Base-by-base conservation (phyloP, 2,113 vertebrate species). In the Chionis minor region DNA sequence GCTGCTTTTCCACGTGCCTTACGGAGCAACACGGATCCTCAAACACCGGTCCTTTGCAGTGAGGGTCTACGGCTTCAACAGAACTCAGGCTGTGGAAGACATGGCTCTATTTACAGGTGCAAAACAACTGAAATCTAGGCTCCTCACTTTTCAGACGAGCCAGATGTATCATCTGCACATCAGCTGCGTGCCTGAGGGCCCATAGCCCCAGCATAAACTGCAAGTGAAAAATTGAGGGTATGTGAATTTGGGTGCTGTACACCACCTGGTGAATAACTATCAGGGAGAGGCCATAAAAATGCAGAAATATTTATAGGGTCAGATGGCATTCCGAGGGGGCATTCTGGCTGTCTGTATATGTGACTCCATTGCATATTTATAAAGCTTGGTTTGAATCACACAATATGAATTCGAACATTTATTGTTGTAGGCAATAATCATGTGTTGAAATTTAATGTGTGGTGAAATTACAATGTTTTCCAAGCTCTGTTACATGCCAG, bases 261-360 rank as follows among this genome's bases (percentile, higher is more conserved):
- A 78, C 45, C 62, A 85, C 89, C 78, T 66, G 81, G 45, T 42
- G 77, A 89, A 58, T 35, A 84, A 81, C 86, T 55, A 40, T 49
- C 86, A 69, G 28, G 28, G 72, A 75, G 52, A 51, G 58, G 32
- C 54, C 73, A 73, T 69, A 79, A 92, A 90, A 95, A 78, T 44
- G 63, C 91, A 94, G 86, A 58, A 77, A 47, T 51, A 58, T 87
- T 95, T 87, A 55, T 26, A 80, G 40, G 94, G 94, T 96, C 94
- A 96, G 80, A 27, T 42, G 47, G 59, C 86, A 75, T 40, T 87
- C 88, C 62, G 62, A 93, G 78, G 54, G 82, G 88, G 73, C 88
- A 69, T 45, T 80, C 80, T 78, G 81, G 21, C 62, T 92, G 77
- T 7, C 91, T 78, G 40, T 71, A 18, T 44, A 11, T 24, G 22